A percentile compares a stretch with the other conserved stretches of the same genome.
These are phyloP conservation scores for Paraescarpia echinospica DNA, from an alignment of 1,140 invertebrate species.

Conservation along the genomic window DNA sequence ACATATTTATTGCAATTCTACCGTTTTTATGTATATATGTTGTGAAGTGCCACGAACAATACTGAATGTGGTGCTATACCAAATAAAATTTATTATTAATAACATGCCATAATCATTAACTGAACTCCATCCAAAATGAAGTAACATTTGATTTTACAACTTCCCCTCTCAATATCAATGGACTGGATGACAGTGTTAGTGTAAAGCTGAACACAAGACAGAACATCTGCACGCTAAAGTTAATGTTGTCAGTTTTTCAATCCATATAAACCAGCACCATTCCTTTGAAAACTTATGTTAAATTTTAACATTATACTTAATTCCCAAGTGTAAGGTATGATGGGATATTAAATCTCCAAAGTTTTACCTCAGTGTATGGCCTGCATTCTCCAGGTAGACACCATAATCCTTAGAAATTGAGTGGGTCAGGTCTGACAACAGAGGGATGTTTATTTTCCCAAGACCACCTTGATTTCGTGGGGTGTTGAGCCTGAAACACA, in stretches of 20 bases:
- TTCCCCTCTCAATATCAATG: no score
- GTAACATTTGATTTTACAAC: no score
- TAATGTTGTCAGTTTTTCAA: neutral
- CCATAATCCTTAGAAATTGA: conserved; percentile 90
- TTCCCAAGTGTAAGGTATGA: neutral
- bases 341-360: neutral
- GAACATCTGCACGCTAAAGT: no score
- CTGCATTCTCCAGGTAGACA: conserved; percentile 55
- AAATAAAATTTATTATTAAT: no score
- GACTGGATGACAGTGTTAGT: no score
- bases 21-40: no score
- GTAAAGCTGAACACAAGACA: no score
- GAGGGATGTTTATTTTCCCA: conserved; percentile 83
- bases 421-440: conserved; percentile 88
- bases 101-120: no score
- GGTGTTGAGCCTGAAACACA: conserved; percentile 72
- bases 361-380: conserved; percentile 53
- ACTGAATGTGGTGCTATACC: no score
- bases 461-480: conserved; percentile 86
- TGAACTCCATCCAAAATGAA: no score
- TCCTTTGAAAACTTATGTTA: neutral
- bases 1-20: no score
- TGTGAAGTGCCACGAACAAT: no score
- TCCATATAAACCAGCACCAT: neutral
- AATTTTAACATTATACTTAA: neutral